Evolutionary conservation across 2,113 vertebrate species (phyloP).

Genomic region (Callionymus lyra): DNA sequence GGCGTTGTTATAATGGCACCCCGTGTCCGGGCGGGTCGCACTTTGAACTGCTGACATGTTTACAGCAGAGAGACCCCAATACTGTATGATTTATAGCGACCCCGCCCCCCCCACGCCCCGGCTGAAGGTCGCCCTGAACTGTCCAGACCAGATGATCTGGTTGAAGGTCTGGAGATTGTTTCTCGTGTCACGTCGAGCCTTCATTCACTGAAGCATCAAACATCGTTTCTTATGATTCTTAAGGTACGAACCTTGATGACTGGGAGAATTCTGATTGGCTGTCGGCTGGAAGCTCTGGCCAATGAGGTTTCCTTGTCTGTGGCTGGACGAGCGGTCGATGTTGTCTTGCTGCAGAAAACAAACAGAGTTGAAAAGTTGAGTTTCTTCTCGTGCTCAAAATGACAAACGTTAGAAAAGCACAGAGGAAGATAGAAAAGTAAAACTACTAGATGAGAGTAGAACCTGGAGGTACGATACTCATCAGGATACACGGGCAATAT

Average conservation of each 20-base stretch:
- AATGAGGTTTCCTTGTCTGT: conserved; percentile 67
- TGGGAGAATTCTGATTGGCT: conserved; percentile 66
- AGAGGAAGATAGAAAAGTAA: background rate
- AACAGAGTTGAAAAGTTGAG: background rate
- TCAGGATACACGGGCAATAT: no score
- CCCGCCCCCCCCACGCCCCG: conserved; percentile 8
- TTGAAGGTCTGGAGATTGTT: no score
- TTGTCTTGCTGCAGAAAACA: conserved; percentile 72
- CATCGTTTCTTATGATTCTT: no score
- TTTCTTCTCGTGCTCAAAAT: background rate
- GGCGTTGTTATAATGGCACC: conserved; percentile 63
- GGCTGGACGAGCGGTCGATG: conserved; percentile 75
- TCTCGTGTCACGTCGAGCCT: no score
- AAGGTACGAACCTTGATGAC: conserved; percentile 75
- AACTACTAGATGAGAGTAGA: background rate
- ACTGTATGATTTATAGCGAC: conserved; percentile 31
- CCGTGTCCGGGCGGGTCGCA: conserved; percentile 49
- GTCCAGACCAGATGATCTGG: no score
- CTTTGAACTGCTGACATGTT: conserved; percentile 68
- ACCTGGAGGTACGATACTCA: no score
- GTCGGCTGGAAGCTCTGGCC: conserved; percentile 70
- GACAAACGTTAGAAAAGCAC: background rate
- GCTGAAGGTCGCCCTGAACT: background rate
- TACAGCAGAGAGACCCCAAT: conserved; percentile 57
- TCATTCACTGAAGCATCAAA: no score